Percentiles rank a stretch among this genome's conserved stretches.
Conservation (phyloP, 1,140 invertebrate species). For the Macrocentrus cingulum region DNA sequence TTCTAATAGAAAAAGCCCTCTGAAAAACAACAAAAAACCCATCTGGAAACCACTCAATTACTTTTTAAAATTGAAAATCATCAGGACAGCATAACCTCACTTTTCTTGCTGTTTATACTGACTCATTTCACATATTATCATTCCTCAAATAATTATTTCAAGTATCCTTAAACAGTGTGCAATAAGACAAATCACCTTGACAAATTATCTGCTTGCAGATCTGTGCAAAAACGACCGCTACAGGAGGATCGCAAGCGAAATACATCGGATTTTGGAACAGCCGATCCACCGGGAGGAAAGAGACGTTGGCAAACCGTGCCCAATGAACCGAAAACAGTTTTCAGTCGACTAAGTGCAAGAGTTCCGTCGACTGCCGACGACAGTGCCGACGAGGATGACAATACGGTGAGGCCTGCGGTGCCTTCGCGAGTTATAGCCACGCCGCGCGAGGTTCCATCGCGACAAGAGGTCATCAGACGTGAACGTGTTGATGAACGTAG, state of each 20-base stretch:
- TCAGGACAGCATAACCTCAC: not conserved
- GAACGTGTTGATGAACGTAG: slow-evolving; percentile 83
- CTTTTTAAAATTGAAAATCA: not conserved
- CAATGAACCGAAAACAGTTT: slow-evolving; percentile 60
- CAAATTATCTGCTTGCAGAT: slow-evolving; percentile 34
- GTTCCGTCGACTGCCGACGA: slow-evolving; percentile 55
- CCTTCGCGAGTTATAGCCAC: slow-evolving; percentile 66
- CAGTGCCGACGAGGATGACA: slow-evolving; percentile 57
- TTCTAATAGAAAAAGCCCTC: too few relatives aligned
- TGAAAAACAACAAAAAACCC: too few relatives aligned
- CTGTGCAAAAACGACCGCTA: slow-evolving; percentile 46
- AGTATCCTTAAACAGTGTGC: too few relatives aligned
- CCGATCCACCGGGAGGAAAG: slow-evolving; percentile 54
- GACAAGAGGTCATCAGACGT: slow-evolving; percentile 78
- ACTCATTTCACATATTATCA: too few relatives aligned
- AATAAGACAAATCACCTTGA: not conserved
- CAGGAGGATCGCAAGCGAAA: slow-evolving; percentile 52
- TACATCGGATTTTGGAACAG: slow-evolving; percentile 45
- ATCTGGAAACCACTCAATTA: not conserved
- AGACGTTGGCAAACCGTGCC: slow-evolving; percentile 45
- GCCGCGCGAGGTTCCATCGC: slow-evolving; percentile 67
- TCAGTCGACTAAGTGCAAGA: slow-evolving; percentile 57
- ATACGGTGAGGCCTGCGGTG: slow-evolving; percentile 55
- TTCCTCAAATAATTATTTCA: too few relatives aligned
- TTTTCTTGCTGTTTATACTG: not conserved